Base-by-base conservation (phyloP, 1,140 invertebrate genomes). In the Magallana gigas region DNA sequence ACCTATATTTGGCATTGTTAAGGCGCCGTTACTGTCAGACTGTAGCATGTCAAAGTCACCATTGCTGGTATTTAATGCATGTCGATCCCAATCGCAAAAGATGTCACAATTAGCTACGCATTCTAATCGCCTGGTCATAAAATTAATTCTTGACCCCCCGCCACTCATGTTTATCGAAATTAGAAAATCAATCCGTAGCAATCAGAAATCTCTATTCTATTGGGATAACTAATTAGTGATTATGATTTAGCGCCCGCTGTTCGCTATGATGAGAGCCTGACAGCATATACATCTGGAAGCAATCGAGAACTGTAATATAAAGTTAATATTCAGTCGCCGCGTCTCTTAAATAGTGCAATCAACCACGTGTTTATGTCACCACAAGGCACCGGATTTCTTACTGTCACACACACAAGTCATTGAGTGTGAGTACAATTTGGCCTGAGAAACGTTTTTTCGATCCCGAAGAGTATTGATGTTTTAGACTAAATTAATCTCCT, bases 1-100 rank as follows among this genome's bases (percentile, higher is more conserved):
- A 71, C 68, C 68, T 71, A 71, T 71, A 71, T 71, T 71, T 71
- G 68, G 68, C 68, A 71, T 71, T 29, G 68, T 71, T 71, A 71
- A 71, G 18, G 68, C 18, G 29, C 68, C n/a, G 68, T 71, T 11
- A 71, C 68, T 71, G 68, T 71, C 68, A 11, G 18, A 7, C 68
- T 71, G 68, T 23, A 18, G 68, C 23, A 71, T 71, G 68, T 71
- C 68, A 71, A 71, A 71, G 23, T 23, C 68, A 71, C 68, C 68
- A 71, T 29, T 18, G n/a, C 36, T 12, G 68, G 68, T 71, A 71
- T 71, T 71, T 71, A 71, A 71, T 29, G 68, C 23, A 71, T 71
- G 68, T 71, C 68, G 68, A 71, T 71, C 68, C 68, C 68, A 71
- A 71, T 71, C 68, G 23, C 68, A 7, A 29, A 71, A 18, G 68